These are phyloP conservation scores for Drosophila nebulosa DNA, from an alignment of 1,140 invertebrate genomes.

Conservation along the genomic window DNA sequence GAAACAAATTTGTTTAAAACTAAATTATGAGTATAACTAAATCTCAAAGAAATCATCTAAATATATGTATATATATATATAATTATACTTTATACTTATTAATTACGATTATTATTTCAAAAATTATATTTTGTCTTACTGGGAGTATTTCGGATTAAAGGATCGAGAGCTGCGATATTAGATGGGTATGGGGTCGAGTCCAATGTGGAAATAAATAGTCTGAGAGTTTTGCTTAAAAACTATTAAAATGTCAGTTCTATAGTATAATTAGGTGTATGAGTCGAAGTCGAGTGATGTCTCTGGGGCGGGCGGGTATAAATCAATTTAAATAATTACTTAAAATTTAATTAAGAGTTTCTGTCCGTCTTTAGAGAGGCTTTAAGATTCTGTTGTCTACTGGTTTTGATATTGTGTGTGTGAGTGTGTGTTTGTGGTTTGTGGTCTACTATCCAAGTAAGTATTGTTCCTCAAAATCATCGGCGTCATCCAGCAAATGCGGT, in stretches of 20 bases:
- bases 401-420: background rate
- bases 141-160: background rate
- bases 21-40: background rate
- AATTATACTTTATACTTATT: background rate
- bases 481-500: constrained; percentile 56
- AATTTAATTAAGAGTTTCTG: background rate
- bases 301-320: background rate
- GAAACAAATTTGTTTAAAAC: background rate
- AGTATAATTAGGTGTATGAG: background rate
- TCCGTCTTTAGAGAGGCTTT: constrained; percentile 5
- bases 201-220: constrained; percentile 35
- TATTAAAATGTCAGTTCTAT: constrained; percentile 12
- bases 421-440: no score
- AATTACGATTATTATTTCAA: constrained; percentile 21
- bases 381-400: constrained; percentile 23
- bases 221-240: constrained; percentile 12
- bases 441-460: constrained; percentile 59
- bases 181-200: background rate
- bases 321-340: constrained; percentile 21
- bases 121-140: constrained; percentile 6
- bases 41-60: constrained; percentile 1
- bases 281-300: background rate
- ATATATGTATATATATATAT: background rate
- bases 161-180: background rate
- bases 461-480: constrained; percentile 57